Percentiles rank a stretch among this genome's conserved stretches.
phyloP scores from a whole-genome alignment of 2,888 invertebrate species.

The Dioctria linearis region DNA sequence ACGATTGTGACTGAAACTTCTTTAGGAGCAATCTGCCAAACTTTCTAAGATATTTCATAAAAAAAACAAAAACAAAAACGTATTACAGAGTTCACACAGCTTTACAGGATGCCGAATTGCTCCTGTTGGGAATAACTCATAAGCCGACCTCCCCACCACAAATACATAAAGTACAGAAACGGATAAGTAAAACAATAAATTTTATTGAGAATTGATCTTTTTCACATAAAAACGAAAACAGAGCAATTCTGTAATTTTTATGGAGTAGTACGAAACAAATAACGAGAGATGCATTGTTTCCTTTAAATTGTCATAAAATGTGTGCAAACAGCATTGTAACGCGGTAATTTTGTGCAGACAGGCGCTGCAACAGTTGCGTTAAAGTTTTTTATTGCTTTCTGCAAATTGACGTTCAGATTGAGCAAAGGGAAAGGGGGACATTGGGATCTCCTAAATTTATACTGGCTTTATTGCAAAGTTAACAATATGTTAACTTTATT shows the following conservation, averaged over 20 bases:
- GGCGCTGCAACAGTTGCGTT: no score
- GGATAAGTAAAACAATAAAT: conserved; percentile 45
- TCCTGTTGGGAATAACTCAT: no score
- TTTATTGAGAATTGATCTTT: conserved; percentile 35
- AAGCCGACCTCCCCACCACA: no score
- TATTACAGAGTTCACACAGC: no score
- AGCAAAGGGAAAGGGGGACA: not conserved
- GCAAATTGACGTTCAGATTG: not conserved
- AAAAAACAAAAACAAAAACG: no score
- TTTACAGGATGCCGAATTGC: no score
- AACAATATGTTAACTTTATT: conserved; percentile 44
- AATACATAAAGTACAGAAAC: not conserved
- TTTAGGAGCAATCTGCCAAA: conserved; percentile 34
- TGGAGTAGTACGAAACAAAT: conserved; percentile 5
- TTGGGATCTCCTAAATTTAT: not conserved
- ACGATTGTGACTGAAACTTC: conserved; percentile 38
- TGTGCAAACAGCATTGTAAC: conserved; percentile 16
- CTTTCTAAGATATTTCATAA: conserved; percentile 7
- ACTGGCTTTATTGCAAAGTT: conserved; percentile 12
- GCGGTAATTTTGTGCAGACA: not conserved
- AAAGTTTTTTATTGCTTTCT: not conserved
- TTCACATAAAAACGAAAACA: conserved; percentile 9
- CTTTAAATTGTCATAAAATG: conserved; percentile 10
- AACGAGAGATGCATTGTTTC: conserved; percentile 6
- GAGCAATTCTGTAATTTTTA: not conserved